phyloP scores from a whole-genome alignment of 2,113 vertebrate species.

The Salvelinus alpinus region DNA sequence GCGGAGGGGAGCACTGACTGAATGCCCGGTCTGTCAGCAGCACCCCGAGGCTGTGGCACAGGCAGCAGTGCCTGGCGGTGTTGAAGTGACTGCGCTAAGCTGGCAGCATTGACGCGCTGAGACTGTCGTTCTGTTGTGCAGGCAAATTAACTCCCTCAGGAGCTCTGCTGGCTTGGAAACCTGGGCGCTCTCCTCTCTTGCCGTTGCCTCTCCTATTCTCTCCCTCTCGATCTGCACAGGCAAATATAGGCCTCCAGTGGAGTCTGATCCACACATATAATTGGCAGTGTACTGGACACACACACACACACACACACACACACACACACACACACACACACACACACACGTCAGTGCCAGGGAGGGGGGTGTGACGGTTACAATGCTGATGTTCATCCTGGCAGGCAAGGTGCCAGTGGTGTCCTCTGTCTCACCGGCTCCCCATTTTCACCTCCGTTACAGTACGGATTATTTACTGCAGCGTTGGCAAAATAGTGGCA shows the following conservation, averaged over 20 bases:
- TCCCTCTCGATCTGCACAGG: not conserved
- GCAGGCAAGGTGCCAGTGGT: not conserved
- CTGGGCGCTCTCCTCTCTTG: not conserved
- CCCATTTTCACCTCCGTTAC: conserved; percentile 28
- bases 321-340: not conserved
- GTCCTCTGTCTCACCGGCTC: not conserved
- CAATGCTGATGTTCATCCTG: conserved; percentile 19
- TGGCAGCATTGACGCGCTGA: not conserved
- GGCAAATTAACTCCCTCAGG: too few species aligned
- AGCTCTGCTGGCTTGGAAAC: too few species aligned
- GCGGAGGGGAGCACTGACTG: not conserved
- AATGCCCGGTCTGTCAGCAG: conserved; percentile 7
- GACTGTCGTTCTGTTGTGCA: too few species aligned
- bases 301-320: not conserved
- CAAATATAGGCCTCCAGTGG: not conserved
- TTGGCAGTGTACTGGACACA: too few species aligned
- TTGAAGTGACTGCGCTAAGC: conserved; percentile 24
- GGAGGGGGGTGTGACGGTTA: not conserved
- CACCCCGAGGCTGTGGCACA: not conserved
- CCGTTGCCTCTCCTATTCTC: not conserved
- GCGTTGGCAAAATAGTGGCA: not conserved
- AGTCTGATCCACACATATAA: too few species aligned
- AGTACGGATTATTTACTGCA: conserved; percentile 50
- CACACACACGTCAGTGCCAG: not conserved
- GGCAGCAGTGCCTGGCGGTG: conserved; percentile 4